A percentile compares a stretch with the other conserved stretches of the same genome.
These are phyloP conservation scores for Takifugu bimaculatus DNA, from an alignment of 2,113 vertebrate species.

Conservation along the genomic window DNA sequence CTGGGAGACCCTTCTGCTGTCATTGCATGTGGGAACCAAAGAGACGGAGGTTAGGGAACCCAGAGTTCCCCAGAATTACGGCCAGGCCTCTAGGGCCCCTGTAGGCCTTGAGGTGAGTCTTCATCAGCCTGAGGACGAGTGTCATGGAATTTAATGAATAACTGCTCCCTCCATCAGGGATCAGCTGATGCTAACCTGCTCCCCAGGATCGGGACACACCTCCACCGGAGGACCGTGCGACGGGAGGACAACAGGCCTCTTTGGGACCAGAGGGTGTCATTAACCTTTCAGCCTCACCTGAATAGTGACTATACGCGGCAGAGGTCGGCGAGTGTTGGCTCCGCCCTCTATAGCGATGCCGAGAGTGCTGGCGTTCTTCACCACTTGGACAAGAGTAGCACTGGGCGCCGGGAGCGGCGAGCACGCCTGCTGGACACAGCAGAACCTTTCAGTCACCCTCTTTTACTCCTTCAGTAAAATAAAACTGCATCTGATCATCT, in stretches of 20 bases:
- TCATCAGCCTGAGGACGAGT: not conserved
- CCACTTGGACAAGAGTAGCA: conserved; percentile 80
- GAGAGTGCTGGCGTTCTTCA: conserved; percentile 84
- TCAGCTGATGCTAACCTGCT: not conserved
- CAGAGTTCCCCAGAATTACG: too few species aligned
- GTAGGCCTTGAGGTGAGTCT: too few species aligned
- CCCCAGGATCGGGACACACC: too few species aligned
- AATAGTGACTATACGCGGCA: conserved; percentile 92
- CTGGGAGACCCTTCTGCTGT: too few species aligned
- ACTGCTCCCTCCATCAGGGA: not conserved
- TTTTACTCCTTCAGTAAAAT: too few species aligned
- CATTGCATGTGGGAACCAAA: too few species aligned
- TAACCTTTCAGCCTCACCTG: conserved; percentile 75
- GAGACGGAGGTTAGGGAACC: too few species aligned
- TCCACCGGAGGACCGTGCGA: not conserved
- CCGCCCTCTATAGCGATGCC: conserved; percentile 95
- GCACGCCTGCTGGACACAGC: conserved; percentile 36
- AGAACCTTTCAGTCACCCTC: too few species aligned
- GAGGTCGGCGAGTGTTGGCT: conserved; percentile 88
- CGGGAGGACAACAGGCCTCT: not conserved
- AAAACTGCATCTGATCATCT: too few species aligned
- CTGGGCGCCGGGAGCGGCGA: conserved; percentile 70
- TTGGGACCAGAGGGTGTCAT: too few species aligned
- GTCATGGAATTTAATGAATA: conserved; percentile 25
- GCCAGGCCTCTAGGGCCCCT: too few species aligned